A percentile compares a stretch with the other conserved stretches of the same genome.
phyloP scores from a whole-genome alignment of 2,797 vertebrate species.

The Apogon hyalosoma region DNA sequence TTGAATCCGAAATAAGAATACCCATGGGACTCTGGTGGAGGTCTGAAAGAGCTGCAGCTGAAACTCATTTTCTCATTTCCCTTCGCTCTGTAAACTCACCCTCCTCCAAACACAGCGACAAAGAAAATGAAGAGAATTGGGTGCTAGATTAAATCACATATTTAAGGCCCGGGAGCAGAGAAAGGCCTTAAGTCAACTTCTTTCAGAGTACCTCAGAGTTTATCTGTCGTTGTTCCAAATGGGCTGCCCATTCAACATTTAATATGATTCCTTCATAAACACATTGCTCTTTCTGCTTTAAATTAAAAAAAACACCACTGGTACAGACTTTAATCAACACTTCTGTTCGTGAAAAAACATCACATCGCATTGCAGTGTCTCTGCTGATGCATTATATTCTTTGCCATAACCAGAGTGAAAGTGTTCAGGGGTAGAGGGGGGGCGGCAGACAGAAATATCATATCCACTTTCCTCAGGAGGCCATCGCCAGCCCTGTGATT shows the following conservation, averaged over 20 bases:
- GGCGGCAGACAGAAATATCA: conserved; percentile 48
- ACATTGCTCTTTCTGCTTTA: conserved; percentile 1
- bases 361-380: conserved; percentile 31
- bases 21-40: conserved; percentile 56
- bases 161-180: conserved; percentile 29
- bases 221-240: conserved; percentile 29
- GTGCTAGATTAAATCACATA: conserved; percentile 46
- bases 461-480: conserved; percentile 38
- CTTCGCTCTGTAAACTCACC: conserved; percentile 10
- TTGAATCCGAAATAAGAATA: conserved; percentile 71
- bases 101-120: conserved; percentile 32
- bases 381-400: conserved; percentile 50
- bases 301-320: conserved; percentile 4
- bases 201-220: conserved; percentile 17
- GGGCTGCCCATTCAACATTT: conserved; percentile 20
- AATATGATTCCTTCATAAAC: conserved; percentile 35
- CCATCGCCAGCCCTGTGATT: conserved; percentile 28
- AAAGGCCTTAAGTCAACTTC: conserved; percentile 27
- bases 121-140: conserved; percentile 47
- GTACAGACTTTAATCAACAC: conserved; percentile 31
- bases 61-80: conserved; percentile 63
- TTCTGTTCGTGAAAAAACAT: conserved; percentile 40
- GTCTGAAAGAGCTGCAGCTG: conserved; percentile 59
- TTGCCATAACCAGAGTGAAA: conserved; percentile 33
- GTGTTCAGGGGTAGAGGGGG: neutral